These are phyloP conservation scores for Neodon shergylaensis DNA, from an alignment of 2,113 vertebrate genomes.

Conservation along the genomic window DNA sequence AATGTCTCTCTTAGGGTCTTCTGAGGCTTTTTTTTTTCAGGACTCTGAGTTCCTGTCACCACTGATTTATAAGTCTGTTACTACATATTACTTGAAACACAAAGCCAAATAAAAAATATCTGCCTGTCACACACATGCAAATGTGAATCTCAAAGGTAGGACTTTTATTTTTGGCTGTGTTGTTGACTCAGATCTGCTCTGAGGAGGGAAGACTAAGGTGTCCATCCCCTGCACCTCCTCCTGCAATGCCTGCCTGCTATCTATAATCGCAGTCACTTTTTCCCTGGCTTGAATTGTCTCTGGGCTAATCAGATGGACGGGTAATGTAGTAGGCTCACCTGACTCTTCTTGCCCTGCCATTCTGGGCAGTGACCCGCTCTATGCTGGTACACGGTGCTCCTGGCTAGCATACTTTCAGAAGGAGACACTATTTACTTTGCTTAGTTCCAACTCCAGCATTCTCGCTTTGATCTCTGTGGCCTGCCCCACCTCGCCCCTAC, in stretches of 20 bases:
- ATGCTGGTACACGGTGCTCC: conserved; percentile 83
- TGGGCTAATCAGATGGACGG: conserved; percentile 40
- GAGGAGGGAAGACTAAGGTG: not conserved
- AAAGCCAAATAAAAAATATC: not conserved
- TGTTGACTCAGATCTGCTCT: not conserved
- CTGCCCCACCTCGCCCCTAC: conserved; percentile 67
- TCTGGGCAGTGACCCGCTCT: conserved; percentile 80
- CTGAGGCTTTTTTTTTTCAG: not conserved
- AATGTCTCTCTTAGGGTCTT: not conserved
- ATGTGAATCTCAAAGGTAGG: not conserved
- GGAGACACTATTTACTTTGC: conserved; percentile 86
- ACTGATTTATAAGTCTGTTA: conserved; percentile 34
- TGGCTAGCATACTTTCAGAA: conserved; percentile 74
- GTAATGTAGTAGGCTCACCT: conserved; percentile 29
- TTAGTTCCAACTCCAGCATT: conserved; percentile 83
- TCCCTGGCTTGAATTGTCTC: conserved; percentile 30
- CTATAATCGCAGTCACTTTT: not conserved
- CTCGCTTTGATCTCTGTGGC: conserved; percentile 86
- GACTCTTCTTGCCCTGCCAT: conserved; percentile 50
- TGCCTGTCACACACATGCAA: not conserved
- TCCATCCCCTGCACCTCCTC: not conserved
- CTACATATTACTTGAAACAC: not conserved
- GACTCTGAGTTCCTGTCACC: not conserved
- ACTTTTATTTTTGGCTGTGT: not conserved
- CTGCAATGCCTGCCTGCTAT: not conserved